Conservation (phyloP, 2,888 invertebrate genomes). For the Lasius fuliginosus region DNA sequence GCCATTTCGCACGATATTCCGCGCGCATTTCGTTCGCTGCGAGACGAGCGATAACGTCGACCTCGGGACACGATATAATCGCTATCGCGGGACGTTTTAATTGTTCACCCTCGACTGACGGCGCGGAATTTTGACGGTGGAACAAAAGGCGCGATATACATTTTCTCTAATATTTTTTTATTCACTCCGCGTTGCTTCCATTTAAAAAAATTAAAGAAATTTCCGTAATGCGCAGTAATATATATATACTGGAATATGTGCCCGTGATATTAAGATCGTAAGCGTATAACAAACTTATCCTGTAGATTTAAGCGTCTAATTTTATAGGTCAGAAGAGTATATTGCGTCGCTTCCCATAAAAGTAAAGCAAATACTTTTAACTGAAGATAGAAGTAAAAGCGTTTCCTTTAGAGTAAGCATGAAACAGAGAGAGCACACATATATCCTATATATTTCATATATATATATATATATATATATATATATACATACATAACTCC, state of each 20-base stretch:
- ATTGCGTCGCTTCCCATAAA: constrained; percentile 39
- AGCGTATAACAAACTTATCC: not conserved
- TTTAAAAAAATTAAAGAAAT: not conserved
- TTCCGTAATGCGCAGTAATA: not conserved
- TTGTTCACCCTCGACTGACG: not conserved
- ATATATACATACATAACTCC: not conserved
- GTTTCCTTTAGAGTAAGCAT: constrained; percentile 38
- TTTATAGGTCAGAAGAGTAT: constrained; percentile 26
- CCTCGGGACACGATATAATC: constrained; percentile 13
- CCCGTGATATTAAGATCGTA: not conserved
- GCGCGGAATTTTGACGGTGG: not conserved
- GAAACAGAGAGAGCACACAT: not conserved
- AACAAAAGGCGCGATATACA: not conserved
- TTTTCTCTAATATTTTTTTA: not conserved
- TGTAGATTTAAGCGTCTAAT: constrained; percentile 32
- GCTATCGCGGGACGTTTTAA: constrained; percentile 39
- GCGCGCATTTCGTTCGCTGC: not conserved
- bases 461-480: too few relatives aligned
- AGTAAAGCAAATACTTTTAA: constrained; percentile 38
- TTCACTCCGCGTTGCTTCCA: not conserved
- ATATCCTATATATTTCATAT: constrained; percentile 18
- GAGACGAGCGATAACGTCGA: constrained; percentile 10
- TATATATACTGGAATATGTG: not conserved
- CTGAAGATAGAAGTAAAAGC: constrained; percentile 38
- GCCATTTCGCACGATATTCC: constrained; percentile 42